phyloP scores from a whole-genome alignment of 1,140 invertebrate genomes.

The Rhynchophorus ferrugineus region DNA sequence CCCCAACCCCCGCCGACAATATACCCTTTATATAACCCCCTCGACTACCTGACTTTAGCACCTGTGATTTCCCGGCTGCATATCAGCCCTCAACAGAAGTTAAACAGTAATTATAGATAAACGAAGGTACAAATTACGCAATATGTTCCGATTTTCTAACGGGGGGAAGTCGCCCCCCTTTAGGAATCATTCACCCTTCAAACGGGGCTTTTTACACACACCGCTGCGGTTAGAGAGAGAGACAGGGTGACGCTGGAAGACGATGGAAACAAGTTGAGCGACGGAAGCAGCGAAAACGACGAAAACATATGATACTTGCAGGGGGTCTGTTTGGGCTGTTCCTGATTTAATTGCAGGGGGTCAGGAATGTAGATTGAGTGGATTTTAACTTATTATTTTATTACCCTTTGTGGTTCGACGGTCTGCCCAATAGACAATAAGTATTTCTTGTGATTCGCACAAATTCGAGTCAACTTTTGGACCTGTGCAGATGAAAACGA shows the following conservation, averaged over 20 bases:
- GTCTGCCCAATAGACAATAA: too few relatives aligned
- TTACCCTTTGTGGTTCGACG: too few relatives aligned
- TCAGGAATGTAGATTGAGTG: too few relatives aligned
- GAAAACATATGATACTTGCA: too few relatives aligned
- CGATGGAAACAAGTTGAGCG: background rate
- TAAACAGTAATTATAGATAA: constrained; percentile 18
- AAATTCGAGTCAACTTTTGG: too few relatives aligned
- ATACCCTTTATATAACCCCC: background rate
- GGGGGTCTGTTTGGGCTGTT: too few relatives aligned
- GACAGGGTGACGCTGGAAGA: background rate
- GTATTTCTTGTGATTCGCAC: too few relatives aligned
- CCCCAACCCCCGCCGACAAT: too few relatives aligned
- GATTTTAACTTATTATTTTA: too few relatives aligned
- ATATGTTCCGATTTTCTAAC: constrained; percentile 28
- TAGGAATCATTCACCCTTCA: background rate
- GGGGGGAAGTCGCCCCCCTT: background rate
- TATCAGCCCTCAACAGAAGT: background rate
- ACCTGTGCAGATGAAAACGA: too few relatives aligned
- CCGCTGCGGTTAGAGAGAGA: background rate
- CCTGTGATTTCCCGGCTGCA: constrained; percentile 21
- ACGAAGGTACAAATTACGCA: constrained; percentile 31
- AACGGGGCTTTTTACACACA: background rate
- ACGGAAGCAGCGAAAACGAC: too few relatives aligned
- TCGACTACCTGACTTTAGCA: constrained; percentile 21
- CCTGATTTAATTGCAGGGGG: too few relatives aligned